These are phyloP conservation scores for Paedocypris micromegethes DNA, from an alignment of 2,797 vertebrate species.

Conservation along the genomic window DNA sequence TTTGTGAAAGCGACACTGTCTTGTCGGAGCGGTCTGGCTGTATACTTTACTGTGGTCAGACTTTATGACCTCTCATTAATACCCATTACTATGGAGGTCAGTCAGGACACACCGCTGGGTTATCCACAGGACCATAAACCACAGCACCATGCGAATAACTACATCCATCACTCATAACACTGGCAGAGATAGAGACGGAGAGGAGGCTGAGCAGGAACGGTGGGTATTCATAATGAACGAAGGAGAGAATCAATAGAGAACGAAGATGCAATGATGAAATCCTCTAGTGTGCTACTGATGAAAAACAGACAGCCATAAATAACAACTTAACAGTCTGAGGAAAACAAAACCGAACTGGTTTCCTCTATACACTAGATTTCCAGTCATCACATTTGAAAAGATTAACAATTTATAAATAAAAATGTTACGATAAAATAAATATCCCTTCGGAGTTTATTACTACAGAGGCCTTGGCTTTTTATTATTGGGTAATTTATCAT, in stretches of 20 bases:
- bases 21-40: slow-evolving; percentile 24
- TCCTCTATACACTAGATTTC: background rate
- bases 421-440: too few species aligned
- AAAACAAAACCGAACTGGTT: slow-evolving; percentile 8
- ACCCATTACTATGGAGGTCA: slow-evolving; percentile 65
- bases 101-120: slow-evolving; percentile 54
- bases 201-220: background rate
- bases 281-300: slow-evolving; percentile 50
- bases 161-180: slow-evolving; percentile 33
- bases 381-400: background rate
- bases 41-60: slow-evolving; percentile 50
- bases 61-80: slow-evolving; percentile 67
- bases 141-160: slow-evolving; percentile 42
- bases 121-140: slow-evolving; percentile 52
- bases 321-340: slow-evolving; percentile 25
- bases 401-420: background rate
- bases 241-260: slow-evolving; percentile 40
- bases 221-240: slow-evolving; percentile 34
- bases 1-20: slow-evolving; percentile 14
- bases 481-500: too few species aligned
- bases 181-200: slow-evolving; percentile 5
- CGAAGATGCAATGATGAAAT: slow-evolving; percentile 54
- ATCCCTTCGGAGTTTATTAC: too few species aligned
- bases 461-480: too few species aligned
- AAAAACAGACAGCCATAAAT: slow-evolving; percentile 39